Evolutionary conservation across 2,797 vertebrate species (phyloP), one percentile per base, ranked within the genome.

Genomic region (Triplophysa yarkandensis): DNA sequence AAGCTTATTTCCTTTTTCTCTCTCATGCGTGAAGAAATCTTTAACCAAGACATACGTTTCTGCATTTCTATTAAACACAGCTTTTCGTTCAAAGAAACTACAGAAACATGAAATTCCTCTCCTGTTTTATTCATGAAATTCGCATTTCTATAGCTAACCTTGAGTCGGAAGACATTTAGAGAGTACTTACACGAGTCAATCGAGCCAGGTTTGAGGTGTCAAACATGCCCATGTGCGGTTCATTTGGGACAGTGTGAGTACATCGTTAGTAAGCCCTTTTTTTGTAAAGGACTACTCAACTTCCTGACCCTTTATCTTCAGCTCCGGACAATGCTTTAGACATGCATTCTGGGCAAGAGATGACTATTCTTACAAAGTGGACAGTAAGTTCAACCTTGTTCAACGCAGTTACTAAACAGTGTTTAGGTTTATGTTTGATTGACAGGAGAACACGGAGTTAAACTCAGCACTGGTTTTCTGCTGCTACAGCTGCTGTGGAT

Each of bases 301-400:
- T 86, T 80, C 82, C 76, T 85, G 87, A 87, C 87, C 86, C 82
- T 85, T 83, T 77, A 83, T 83, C 62, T 28, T 52, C 16, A 19
- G 64, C 27, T 32, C 44, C 41, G 62, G 36, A 21, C 62, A 39
- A 17, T 28, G 39, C n/a, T 57, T 57, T 4, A 57, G 25, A 60
- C 41, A 13, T 54, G 7, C n/a, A 62, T 21, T 28, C n/a, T 36
- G 32, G 32, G 58, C 10, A 7, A 25, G 68, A 64, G 39, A 70
- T 28, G 43, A 69, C 58, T 3, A 10, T 46, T 65, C 41, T 41
- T 57, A 71, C 50, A 28, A 65, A 32, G 50, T 65, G 61, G 50
- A 55, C 10, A 25, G 25, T 48, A 57, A 55, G 39, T 50, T 9
- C 25, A 54, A 54, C 36, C 48, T 46, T 14, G 46, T 19, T 19